phyloP scores from a whole-genome alignment of 1,140 invertebrate genomes.

The Frieseomelitta varia region DNA sequence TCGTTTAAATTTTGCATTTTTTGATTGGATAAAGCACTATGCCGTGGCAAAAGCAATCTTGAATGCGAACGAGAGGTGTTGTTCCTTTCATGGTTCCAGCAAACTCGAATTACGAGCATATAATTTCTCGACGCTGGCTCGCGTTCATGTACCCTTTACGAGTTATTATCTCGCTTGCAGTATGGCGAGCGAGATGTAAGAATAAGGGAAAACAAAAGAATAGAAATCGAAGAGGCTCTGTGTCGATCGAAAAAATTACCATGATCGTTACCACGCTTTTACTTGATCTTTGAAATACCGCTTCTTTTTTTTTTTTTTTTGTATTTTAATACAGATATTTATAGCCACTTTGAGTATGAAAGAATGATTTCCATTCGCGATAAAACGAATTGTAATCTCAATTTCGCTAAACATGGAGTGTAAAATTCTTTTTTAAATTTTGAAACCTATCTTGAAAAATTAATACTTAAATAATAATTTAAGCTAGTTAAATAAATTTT shows the following conservation, averaged over 20 bases:
- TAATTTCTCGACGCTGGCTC: conserved; percentile 49
- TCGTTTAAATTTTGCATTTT: not conserved
- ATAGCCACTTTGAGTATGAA: not conserved
- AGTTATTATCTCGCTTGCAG: conserved; percentile 50
- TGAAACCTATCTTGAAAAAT: no score
- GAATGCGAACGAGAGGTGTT: not conserved
- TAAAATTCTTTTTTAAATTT: not conserved
- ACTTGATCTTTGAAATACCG: not conserved
- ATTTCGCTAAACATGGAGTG: not conserved
- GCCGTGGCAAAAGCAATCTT: not conserved
- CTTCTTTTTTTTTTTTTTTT: no score
- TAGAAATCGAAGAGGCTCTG: not conserved
- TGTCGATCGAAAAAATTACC: conserved; percentile 42
- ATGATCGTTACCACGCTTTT: conserved; percentile 3
- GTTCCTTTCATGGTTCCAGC: conserved; percentile 24
- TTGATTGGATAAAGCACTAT: not conserved
- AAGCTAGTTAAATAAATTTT: no score
- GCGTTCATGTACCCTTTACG: conserved; percentile 16
- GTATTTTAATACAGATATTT: not conserved
- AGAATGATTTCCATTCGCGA: not conserved
- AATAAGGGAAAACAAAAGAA: not conserved
- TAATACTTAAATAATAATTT: no score
- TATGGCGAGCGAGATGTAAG: conserved; percentile 7
- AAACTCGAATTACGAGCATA: conserved; percentile 57
- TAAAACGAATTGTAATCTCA: not conserved